Percentiles rank a stretch among this genome's conserved stretches.
These are phyloP conservation scores for Danaus chrysippus DNA, from an alignment of 2,888 invertebrate species.

Conservation along the genomic window DNA sequence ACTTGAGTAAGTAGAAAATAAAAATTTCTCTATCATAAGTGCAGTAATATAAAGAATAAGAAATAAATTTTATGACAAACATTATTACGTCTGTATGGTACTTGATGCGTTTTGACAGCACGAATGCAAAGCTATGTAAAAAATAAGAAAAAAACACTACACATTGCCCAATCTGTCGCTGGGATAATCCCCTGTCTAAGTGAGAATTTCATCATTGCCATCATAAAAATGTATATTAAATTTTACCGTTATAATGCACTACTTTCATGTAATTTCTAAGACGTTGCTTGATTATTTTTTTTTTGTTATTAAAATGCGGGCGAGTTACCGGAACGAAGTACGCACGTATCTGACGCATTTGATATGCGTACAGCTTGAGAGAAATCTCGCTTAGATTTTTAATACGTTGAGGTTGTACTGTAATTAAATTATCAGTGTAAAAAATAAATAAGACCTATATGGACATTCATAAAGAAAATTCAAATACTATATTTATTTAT, in stretches of 20 bases:
- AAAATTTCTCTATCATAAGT: not conserved
- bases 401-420: not conserved
- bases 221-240: constrained; percentile 27
- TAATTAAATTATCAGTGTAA: not conserved
- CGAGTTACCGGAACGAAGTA: constrained; percentile 35
- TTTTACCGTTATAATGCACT: constrained; percentile 31
- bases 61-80: not conserved
- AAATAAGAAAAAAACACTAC: too few species aligned
- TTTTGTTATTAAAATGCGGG: constrained; percentile 42
- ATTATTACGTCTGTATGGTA: not conserved
- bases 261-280: constrained; percentile 34
- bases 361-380: too few species aligned
- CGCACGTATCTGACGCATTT: too few species aligned
- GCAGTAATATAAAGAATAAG: not conserved
- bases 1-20: not conserved
- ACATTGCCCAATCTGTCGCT: not conserved
- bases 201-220: constrained; percentile 15
- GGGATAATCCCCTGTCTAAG: constrained; percentile 6
- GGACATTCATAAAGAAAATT: not conserved
- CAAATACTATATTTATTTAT: not conserved
- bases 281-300: constrained; percentile 24
- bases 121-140: not conserved
- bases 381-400: constrained; percentile 4
- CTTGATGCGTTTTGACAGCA: constrained; percentile 13
- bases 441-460: too few species aligned